Evolutionary conservation across 1,140 invertebrate genomes (phyloP).

Genomic region (Ceratina calcarata): DNA sequence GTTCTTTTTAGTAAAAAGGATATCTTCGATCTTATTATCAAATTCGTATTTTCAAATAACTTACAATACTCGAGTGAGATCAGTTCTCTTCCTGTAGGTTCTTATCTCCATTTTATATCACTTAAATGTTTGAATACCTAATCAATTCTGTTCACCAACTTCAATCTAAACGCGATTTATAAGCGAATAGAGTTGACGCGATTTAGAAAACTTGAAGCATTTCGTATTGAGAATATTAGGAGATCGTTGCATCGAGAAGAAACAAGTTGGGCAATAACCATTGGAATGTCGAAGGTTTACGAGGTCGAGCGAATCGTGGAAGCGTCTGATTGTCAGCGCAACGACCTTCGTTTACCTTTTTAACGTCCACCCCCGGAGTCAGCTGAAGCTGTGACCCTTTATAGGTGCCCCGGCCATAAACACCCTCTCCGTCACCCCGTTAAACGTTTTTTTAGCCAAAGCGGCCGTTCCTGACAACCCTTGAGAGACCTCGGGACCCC

Average conservation of each 20-base stretch:
- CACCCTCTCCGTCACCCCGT: conserved; percentile 70
- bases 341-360: conserved; percentile 46
- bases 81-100: too few species aligned
- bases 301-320: conserved; percentile 23
- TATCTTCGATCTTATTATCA: too few species aligned
- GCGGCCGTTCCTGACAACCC: conserved; percentile 74
- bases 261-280: neutral
- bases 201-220: too few species aligned
- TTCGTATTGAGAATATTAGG: neutral
- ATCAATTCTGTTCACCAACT: too few species aligned
- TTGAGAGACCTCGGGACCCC: conserved; percentile 61
- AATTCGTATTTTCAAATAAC: too few species aligned
- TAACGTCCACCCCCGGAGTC: conserved; percentile 19
- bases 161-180: too few species aligned
- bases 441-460: conserved; percentile 71
- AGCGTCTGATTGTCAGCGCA: conserved; percentile 40
- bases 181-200: too few species aligned
- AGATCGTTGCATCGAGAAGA: neutral
- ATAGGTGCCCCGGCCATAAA: conserved; percentile 68
- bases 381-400: conserved; percentile 48
- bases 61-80: too few species aligned
- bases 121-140: too few species aligned
- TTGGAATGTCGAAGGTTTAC: conserved; percentile 32
- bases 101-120: too few species aligned
- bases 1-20: too few species aligned